Evolutionary conservation across 2,888 invertebrate genomes (phyloP), one percentile per base, ranked within the genome.

Genomic region (Notodromas monacha): DNA sequence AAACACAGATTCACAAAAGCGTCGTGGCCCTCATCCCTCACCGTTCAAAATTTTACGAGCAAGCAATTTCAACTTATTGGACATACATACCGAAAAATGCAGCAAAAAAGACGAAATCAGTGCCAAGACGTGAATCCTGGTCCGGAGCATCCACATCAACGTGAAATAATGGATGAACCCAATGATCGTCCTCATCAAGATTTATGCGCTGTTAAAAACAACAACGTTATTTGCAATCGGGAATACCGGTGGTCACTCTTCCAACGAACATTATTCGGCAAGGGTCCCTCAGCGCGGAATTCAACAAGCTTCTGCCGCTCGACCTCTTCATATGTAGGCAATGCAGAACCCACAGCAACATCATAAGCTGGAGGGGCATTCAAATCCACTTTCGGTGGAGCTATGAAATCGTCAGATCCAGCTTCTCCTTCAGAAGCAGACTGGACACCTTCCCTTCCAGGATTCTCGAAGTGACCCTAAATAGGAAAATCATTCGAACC

Each of bases 311-410:
- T 81, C 45, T 74, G 72, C 40, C 72, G 57, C 47, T 79, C 73
- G 30, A 79, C 79, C 49, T 81, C 79, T 48, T 79, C 79, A 46
- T 81, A 81, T 10, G 76, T 70, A 4, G 74, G 81, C 42, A 79
- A 54, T 50, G 74, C 76, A 14, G 68, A 67, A n/a, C n/a, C n/a
- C n/a, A n/a, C n/a, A 37, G 66, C 70, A 34, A 72, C 63, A 48
- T 73, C 73, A 42, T 81, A 79, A 1, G 74, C 74, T 2, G 79
- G 79, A 34, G 74, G 76, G 28, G 74, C 74, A 26, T 68, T 68
- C 45, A 69, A 73, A 43, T 74, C 74, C 2, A 65, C 63, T 45
- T 67, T 68, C 0, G 74, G 74, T 4, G 74, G 73, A 28, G 70
- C 69, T 42, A 73, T 21, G 21, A n/a, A 21, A 6, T 21, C 21